These are phyloP conservation scores for Galago senegalensis DNA, from an alignment of 2,797 vertebrate species.

Conservation along the genomic window DNA sequence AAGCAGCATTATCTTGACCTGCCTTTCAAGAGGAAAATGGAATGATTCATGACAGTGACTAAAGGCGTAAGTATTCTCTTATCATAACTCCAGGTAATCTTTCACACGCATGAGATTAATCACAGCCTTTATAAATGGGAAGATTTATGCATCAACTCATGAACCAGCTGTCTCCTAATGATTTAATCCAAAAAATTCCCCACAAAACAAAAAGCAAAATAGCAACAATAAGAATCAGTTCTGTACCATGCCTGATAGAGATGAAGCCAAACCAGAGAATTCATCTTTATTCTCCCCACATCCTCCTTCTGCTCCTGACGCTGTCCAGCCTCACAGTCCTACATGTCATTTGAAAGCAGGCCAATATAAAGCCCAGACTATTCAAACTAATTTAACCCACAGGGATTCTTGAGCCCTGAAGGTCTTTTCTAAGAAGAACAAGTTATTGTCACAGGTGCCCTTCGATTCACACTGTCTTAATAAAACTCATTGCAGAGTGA, in stretches of 20 bases:
- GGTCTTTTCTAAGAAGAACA: conserved; percentile 34
- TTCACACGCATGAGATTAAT: conserved; percentile 85
- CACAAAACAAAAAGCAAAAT: not conserved
- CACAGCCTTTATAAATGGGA: conserved; percentile 83
- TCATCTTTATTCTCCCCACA: not conserved
- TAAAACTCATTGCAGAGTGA: conserved; percentile 39
- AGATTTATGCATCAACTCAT: conserved; percentile 52
- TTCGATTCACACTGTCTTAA: conserved; percentile 63
- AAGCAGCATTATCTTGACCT: conserved; percentile 84
- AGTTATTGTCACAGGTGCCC: not conserved
- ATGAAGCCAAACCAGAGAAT: conserved; percentile 21
- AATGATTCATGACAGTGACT: conserved; percentile 86
- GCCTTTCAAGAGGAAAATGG: conserved; percentile 82
- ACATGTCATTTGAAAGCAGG: not conserved
- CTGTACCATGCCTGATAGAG: not conserved
- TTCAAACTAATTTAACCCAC: conserved; percentile 3
- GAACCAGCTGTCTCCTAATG: conserved; percentile 5
- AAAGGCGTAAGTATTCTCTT: conserved; percentile 86
- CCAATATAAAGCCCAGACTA: conserved; percentile 55
- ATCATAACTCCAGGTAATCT: conserved; percentile 86
- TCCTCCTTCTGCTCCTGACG: conserved; percentile 11
- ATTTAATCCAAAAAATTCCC: not conserved
- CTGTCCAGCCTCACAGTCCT: not conserved
- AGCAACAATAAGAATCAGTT: not conserved
- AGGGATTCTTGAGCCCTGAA: not conserved